These are phyloP conservation scores for Latrodectus elegans DNA, from an alignment of 2,888 invertebrate genomes.

Conservation along the genomic window DNA sequence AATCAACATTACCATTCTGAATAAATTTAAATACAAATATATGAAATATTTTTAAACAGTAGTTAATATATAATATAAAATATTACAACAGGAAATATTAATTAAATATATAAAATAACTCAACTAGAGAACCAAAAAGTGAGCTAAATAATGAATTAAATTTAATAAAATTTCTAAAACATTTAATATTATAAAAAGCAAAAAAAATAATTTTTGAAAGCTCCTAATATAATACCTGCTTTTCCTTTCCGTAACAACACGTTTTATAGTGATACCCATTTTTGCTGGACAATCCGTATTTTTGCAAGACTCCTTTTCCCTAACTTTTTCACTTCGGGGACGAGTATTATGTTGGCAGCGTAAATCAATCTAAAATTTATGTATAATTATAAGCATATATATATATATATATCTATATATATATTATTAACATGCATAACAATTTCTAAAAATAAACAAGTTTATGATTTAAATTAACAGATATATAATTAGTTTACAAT, in stretches of 20 bases:
- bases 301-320: conserved; percentile 66
- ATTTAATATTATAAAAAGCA: background rate
- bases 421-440: background rate
- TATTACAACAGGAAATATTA: too few relatives aligned
- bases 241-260: conserved; percentile 65
- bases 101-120: too few relatives aligned
- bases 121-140: too few relatives aligned
- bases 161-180: too few relatives aligned
- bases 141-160: too few relatives aligned
- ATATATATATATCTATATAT: background rate
- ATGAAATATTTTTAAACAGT: too few relatives aligned
- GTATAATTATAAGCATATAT: background rate
- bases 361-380: conserved; percentile 45
- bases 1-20: too few relatives aligned
- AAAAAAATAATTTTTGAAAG: background rate
- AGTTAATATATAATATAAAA: too few relatives aligned
- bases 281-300: conserved; percentile 68
- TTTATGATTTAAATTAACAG: too few relatives aligned
- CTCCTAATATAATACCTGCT: conserved; percentile 43
- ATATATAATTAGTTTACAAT: too few relatives aligned
- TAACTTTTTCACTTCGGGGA: conserved; percentile 59
- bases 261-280: conserved; percentile 64
- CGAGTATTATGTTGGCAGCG: conserved; percentile 64
- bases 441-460: too few relatives aligned
- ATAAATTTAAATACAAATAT: too few relatives aligned